Conservation (phyloP, 2,113 vertebrate species). For the Charina bottae region DNA sequence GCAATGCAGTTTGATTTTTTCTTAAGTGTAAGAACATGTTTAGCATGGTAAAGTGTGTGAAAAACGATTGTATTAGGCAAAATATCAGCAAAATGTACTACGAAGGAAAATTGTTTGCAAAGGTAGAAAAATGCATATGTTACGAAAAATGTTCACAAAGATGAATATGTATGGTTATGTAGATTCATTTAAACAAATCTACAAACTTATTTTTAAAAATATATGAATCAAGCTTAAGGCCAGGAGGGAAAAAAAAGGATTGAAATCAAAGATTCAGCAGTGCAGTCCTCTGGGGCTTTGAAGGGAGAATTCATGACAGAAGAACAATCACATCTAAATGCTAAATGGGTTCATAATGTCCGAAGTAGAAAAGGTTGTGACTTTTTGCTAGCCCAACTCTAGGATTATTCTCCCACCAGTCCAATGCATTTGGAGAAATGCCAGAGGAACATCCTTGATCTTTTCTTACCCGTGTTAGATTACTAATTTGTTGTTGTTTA, state of each 20-base stretch:
- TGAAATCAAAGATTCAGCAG: neutral
- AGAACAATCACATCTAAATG: neutral
- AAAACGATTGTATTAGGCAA: neutral
- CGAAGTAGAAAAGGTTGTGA: neutral
- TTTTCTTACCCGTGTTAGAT: neutral
- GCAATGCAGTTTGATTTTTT: neutral
- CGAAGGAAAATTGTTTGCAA: neutral
- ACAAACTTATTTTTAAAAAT: neutral
- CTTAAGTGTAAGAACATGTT: neutral
- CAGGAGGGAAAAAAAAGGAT: neutral
- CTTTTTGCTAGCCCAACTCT: neutral
- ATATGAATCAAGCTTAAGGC: neutral
- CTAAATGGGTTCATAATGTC: neutral
- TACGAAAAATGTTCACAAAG: neutral
- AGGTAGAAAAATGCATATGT: neutral
- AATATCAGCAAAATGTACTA: neutral
- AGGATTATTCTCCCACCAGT: neutral
- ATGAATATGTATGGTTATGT: neutral
- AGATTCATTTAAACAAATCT: neutral
- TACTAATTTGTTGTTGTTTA: too few species aligned
- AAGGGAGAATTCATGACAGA: neutral
- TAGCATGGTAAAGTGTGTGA: neutral
- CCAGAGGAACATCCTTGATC: neutral
- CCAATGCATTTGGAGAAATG: neutral
- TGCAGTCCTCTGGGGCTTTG: neutral